phyloP scores from a whole-genome alignment of 2,797 vertebrate genomes.

The Phoeniculus purpureus region DNA sequence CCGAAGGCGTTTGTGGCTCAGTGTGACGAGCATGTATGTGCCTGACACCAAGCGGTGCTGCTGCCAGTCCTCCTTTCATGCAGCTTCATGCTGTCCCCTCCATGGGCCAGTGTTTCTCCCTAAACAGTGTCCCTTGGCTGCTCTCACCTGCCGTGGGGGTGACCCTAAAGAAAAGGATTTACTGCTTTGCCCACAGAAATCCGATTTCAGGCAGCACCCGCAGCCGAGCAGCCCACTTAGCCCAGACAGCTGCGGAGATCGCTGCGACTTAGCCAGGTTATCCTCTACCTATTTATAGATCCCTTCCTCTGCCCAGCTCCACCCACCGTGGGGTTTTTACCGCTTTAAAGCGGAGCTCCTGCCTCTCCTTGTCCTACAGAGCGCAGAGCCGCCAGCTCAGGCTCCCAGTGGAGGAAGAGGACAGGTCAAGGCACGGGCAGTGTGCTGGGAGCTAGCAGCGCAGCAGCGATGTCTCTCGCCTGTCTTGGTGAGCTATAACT shows the following conservation, averaged over 20 bases:
- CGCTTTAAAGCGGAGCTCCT: neutral
- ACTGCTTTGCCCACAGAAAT: constrained; percentile 34
- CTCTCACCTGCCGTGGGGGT: constrained; percentile 10
- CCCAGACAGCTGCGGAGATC: constrained; percentile 42
- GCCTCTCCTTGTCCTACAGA: neutral
- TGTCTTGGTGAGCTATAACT: neutral
- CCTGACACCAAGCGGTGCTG: neutral
- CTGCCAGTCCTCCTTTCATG: neutral
- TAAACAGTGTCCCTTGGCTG: neutral
- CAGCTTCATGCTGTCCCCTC: neutral
- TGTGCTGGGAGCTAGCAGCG: neutral
- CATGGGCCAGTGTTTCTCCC: neutral
- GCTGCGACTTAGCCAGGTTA: constrained; percentile 62
- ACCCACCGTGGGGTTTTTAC: neutral
- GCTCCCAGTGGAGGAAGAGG: neutral
- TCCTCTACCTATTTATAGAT: constrained; percentile 73
- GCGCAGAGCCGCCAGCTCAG: neutral
- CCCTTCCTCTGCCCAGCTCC: constrained; percentile 15
- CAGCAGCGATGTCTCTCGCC: neutral
- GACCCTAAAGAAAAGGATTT: constrained; percentile 57
- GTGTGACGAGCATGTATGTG: fast-evolving
- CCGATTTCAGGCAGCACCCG: neutral
- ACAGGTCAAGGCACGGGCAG: neutral
- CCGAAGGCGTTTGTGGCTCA: neutral
- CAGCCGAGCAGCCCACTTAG: constrained; percentile 17